Conservation (phyloP, 2,113 vertebrate genomes). For the Corythoichthys intestinalis region DNA sequence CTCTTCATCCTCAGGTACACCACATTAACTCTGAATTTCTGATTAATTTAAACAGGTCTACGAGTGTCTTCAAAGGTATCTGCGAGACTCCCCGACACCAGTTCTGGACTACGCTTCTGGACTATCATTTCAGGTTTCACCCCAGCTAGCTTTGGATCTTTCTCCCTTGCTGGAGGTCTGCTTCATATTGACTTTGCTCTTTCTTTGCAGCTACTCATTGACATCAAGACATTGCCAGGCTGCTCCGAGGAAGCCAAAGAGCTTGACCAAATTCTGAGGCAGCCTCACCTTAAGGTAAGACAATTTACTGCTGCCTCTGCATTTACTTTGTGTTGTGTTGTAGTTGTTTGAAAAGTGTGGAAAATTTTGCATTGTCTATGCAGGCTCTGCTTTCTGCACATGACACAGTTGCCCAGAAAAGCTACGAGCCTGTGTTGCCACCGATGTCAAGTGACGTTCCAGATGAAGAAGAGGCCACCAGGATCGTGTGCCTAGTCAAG, state of each 20-base stretch:
- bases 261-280: constrained; percentile 76
- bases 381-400: constrained; percentile 90
- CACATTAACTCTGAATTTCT: background rate
- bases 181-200: background rate
- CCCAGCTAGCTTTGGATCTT: background rate
- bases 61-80: constrained; percentile 81
- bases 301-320: background rate
- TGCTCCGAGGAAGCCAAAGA: constrained; percentile 80
- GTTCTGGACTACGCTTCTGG: constrained; percentile 68
- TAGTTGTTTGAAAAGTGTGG: background rate
- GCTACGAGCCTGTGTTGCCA: constrained; percentile 86
- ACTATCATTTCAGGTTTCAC: constrained; percentile 78
- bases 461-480: constrained; percentile 88
- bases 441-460: constrained; percentile 85
- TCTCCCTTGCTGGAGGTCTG: background rate
- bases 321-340: background rate
- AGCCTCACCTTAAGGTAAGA: constrained; percentile 83
- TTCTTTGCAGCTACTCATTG: constrained; percentile 57
- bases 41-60: constrained; percentile 74
- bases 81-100: constrained; percentile 69
- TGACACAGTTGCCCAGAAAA: constrained; percentile 87
- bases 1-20: background rate
- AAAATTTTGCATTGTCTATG: background rate
- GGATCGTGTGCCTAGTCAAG: constrained; percentile 93
- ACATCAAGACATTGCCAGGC: constrained; percentile 56